phyloP scores from a whole-genome alignment of 1,140 invertebrate species.

The Nebria ingens region DNA sequence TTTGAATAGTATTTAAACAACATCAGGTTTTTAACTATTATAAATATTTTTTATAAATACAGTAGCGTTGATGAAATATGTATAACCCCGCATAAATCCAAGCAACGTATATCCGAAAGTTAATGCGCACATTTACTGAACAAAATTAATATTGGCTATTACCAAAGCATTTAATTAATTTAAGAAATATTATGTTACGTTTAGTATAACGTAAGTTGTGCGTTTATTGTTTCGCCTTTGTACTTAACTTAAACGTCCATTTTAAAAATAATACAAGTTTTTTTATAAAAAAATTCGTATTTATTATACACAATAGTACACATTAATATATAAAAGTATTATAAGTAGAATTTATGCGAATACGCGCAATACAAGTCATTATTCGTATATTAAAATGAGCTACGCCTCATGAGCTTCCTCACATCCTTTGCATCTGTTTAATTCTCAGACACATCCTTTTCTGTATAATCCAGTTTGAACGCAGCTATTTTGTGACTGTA shows the following conservation, averaged over 20 bases:
- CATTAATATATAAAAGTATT: background rate
- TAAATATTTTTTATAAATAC: too few relatives aligned
- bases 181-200: background rate
- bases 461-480: too few relatives aligned
- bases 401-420: too few relatives aligned
- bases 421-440: too few relatives aligned
- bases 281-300: background rate
- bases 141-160: conserved; percentile 5
- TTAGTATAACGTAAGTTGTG: background rate
- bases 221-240: background rate
- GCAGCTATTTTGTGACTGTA: too few relatives aligned
- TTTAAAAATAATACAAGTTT: background rate
- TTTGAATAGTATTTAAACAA: too few relatives aligned
- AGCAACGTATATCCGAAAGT: background rate
- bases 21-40: too few relatives aligned
- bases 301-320: background rate
- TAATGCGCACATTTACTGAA: background rate
- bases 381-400: too few relatives aligned
- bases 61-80: background rate
- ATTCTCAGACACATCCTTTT: too few relatives aligned
- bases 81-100: too few relatives aligned
- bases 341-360: too few relatives aligned
- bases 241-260: conserved; percentile 3
- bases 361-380: too few relatives aligned
- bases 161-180: conserved; percentile 3